A percentile compares a stretch with the other conserved stretches of the same genome.
Conservation (phyloP, 2,113 vertebrate genomes). For the Melanocharis versteri region DNA sequence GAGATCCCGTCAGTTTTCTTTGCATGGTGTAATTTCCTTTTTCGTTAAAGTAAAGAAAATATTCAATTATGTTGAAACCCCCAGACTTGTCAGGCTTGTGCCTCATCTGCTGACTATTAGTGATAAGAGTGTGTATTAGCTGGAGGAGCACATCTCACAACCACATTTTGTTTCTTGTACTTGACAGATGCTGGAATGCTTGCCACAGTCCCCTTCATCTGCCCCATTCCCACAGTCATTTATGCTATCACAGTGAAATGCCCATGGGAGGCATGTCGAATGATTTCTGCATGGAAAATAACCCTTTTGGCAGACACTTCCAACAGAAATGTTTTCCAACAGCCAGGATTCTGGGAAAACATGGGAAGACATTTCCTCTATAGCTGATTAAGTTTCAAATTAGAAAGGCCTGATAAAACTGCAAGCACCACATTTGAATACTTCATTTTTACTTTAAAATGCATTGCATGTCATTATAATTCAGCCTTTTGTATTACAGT, state of each 20-base stretch:
- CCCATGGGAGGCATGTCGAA: conserved; percentile 71
- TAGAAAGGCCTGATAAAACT: neutral
- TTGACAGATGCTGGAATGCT: neutral
- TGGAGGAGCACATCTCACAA: neutral
- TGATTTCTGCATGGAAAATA: conserved; percentile 84
- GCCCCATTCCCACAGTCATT: conserved; percentile 81
- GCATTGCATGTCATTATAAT: neutral
- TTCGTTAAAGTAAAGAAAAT: neutral
- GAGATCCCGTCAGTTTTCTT: neutral
- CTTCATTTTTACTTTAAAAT: neutral
- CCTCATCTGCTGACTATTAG: neutral
- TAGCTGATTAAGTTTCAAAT: neutral
- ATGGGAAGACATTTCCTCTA: neutral
- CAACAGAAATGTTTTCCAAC: conserved; percentile 5
- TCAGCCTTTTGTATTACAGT: neutral
- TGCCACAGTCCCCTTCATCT: conserved; percentile 77
- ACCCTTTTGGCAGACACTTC: conserved; percentile 70
- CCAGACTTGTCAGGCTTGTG: neutral
- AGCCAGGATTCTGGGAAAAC: conserved; percentile 30
- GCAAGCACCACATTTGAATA: neutral
- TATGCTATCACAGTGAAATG: conserved; percentile 78
- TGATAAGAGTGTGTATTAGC: neutral
- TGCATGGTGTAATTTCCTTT: neutral
- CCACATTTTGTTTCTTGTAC: neutral
- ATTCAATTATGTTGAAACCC: neutral